Evolutionary conservation across 2,113 vertebrate species (phyloP), one percentile per base, ranked within the genome.

Genomic region (Myanophis thanlyinensis): DNA sequence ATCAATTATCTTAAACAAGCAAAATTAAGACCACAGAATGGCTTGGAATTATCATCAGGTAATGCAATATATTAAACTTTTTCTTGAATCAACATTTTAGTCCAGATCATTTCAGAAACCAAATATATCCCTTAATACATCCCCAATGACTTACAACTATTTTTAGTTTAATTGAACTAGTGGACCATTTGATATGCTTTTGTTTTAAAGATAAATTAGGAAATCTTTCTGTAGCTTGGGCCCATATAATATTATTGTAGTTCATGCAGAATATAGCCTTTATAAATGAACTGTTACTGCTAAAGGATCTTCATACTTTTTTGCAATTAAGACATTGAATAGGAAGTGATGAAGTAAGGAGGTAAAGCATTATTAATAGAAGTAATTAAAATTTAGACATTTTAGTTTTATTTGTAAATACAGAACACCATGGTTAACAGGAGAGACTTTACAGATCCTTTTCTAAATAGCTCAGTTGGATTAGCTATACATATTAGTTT

Each of bases 101-200:
- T 96, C 92, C 88, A 94, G 91, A 97, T 96, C 49, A 94, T 96
- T 95, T 94, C 95, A 96, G 95, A 8, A 23, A 93, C 85, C 48
- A 86, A 67, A 49, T n/a, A 90, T 89, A 88, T 93, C 94, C 93
- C 92, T 93, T 92, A 96, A 95, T n/a, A n/a, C n/a, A n/a, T n/a
- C n/a, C n/a, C n/a, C 46, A 93, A 97, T 96, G 92, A 86, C 90
- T 80, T 95, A 91, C 48, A 86, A 95, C 13, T 20, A 88, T 67
- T 91, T 73, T 92, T 91, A 54, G 93, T 47, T 94, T 86, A 91
- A 96, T 94, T 93, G 91, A 92, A 93, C 80, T 46, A 35, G 53
- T 93, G 67, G 93, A 73, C 92, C 47, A 56, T 93, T 96, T 87
- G 47, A 91, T 48, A 89, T 91, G 35, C 88, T 91, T 97, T 59